Evolutionary conservation across 2,797 vertebrate genomes (phyloP).

Genomic region (Mastacembelus armatus): DNA sequence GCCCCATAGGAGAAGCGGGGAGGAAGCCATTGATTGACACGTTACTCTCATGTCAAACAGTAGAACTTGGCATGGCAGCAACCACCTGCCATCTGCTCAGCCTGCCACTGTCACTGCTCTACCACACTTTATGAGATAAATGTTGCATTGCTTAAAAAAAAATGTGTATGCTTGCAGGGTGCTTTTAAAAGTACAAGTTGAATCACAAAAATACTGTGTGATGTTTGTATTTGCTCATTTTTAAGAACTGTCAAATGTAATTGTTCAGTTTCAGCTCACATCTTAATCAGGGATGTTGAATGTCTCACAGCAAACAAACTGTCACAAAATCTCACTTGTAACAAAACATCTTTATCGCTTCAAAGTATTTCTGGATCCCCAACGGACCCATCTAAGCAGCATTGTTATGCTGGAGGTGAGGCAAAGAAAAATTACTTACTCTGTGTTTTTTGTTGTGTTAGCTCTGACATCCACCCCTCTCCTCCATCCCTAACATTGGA

Average conservation of each 20-base stretch:
- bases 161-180: not conserved
- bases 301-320: slow-evolving; percentile 50
- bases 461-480: slow-evolving; percentile 50
- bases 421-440: slow-evolving; percentile 49
- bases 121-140: slow-evolving; percentile 27
- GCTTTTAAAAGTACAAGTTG: not conserved
- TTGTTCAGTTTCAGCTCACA: slow-evolving; percentile 59
- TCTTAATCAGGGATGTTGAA: slow-evolving; percentile 41
- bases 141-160: slow-evolving; percentile 11
- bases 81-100: slow-evolving; percentile 77
- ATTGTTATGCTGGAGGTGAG: slow-evolving; percentile 55
- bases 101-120: slow-evolving; percentile 69
- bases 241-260: slow-evolving; percentile 52
- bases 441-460: slow-evolving; percentile 55
- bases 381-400: slow-evolving; percentile 34
- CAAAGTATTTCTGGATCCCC: slow-evolving; percentile 72
- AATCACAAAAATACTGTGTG: slow-evolving; percentile 1
- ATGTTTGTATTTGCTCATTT: slow-evolving; percentile 12
- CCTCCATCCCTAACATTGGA: slow-evolving; percentile 42
- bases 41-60: slow-evolving; percentile 80
- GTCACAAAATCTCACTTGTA: slow-evolving; percentile 48
- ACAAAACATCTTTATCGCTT: slow-evolving; percentile 67
- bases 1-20: slow-evolving; percentile 75
- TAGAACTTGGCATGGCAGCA: slow-evolving; percentile 75
- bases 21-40: slow-evolving; percentile 85